Conservation (phyloP, 2,888 invertebrate genomes). For the Trissonchulus latispiculum region DNA sequence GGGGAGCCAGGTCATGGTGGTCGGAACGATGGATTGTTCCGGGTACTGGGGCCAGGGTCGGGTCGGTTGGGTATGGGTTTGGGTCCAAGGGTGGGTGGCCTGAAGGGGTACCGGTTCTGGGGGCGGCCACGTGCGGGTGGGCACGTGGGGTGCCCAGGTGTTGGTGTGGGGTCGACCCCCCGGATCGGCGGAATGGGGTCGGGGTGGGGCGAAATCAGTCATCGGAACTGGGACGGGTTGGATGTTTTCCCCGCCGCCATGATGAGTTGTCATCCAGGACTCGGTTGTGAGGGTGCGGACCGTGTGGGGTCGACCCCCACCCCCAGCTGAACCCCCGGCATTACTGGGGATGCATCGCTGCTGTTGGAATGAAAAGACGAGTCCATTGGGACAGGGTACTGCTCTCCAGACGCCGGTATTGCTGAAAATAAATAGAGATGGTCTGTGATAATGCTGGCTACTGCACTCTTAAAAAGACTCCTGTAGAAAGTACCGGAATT, state of each 20-base stretch:
- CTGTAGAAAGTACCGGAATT: too few relatives aligned
- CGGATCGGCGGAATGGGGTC: too few relatives aligned
- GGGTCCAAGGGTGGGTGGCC: neutral
- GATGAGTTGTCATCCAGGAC: too few relatives aligned
- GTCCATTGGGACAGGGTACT: constrained; percentile 15
- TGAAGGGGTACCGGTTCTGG: neutral
- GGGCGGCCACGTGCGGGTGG: neutral
- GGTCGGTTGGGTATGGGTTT: neutral
- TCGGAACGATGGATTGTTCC: neutral
- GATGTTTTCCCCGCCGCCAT: too few relatives aligned
- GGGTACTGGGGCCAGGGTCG: neutral
- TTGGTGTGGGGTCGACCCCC: too few relatives aligned
- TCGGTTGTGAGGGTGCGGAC: too few relatives aligned
- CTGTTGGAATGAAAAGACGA: constrained; percentile 10
- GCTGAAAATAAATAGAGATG: too few relatives aligned
- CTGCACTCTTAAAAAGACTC: too few relatives aligned
- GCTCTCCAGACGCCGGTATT: constrained; percentile 19
- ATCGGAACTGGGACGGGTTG: neutral
- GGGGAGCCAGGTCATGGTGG: neutral
- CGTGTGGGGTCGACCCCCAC: neutral
- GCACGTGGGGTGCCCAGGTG: neutral
- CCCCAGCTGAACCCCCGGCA: neutral
- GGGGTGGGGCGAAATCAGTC: too few relatives aligned
- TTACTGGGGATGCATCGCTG: constrained; percentile 7
- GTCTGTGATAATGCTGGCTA: too few relatives aligned